Conservation (phyloP, 2,888 invertebrate species). For the Aproaerema taeniolella region DNA sequence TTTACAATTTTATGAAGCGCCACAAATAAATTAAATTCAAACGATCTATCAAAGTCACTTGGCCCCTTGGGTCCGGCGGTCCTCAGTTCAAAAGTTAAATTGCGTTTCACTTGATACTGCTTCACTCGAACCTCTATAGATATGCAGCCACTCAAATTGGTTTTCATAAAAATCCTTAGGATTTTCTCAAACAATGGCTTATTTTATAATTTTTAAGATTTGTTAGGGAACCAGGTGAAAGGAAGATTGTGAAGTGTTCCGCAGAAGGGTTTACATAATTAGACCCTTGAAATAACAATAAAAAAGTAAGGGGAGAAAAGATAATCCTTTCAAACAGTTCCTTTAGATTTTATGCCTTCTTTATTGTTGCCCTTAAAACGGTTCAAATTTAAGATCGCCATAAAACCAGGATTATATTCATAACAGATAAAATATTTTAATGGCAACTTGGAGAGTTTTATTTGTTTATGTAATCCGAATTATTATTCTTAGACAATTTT, state of each 20-base stretch:
- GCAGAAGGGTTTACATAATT: conserved; percentile 25
- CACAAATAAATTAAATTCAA: conserved; percentile 16
- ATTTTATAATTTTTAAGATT: background rate
- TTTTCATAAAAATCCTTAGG: too few relatives aligned
- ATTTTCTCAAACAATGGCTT: too few relatives aligned
- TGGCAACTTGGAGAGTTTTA: conserved; percentile 52
- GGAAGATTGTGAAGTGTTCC: conserved; percentile 6
- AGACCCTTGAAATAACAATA: conserved; percentile 48
- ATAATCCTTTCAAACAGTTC: conserved; percentile 55
- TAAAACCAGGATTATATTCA: conserved; percentile 71
- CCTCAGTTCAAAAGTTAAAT: conserved; percentile 18
- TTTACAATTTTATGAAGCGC: conserved; percentile 7
- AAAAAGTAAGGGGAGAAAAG: conserved; percentile 34
- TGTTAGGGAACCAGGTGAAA: conserved; percentile 13
- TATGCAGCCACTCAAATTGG: too few relatives aligned
- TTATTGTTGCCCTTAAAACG: conserved; percentile 48
- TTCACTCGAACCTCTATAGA: too few relatives aligned
- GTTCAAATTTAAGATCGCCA: conserved; percentile 56
- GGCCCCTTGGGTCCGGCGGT: conserved; percentile 13
- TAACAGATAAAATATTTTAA: conserved; percentile 74
- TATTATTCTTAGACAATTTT: conserved; percentile 58
- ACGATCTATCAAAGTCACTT: conserved; percentile 17
- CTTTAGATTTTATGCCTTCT: conserved; percentile 52
- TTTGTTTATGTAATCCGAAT: conserved; percentile 66
- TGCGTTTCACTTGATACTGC: conserved; percentile 15